Evolutionary conservation across 2,797 vertebrate genomes (phyloP).

Genomic region (Arremon aurantiirostris): DNA sequence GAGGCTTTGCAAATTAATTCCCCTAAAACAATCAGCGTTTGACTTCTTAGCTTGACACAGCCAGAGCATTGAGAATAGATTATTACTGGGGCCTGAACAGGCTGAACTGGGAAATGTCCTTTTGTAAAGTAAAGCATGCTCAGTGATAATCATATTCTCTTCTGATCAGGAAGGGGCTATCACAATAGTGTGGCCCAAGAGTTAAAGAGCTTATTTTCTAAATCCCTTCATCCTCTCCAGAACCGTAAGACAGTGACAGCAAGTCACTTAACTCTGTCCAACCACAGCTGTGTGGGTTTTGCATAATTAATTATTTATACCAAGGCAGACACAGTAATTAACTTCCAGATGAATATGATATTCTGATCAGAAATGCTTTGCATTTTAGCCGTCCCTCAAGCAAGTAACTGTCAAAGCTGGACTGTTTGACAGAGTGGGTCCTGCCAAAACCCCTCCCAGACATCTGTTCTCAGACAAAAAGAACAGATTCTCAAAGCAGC

Average conservation of each 20-base stretch:
- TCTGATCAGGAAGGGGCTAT: constrained; percentile 6
- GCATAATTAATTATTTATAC: constrained; percentile 99
- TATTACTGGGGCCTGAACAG: background rate
- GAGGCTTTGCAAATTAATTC: background rate
- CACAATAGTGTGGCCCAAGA: constrained; percentile 46
- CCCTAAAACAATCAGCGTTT: background rate
- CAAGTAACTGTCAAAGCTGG: constrained; percentile 94
- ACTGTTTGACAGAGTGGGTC: constrained; percentile 89
- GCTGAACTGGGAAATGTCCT: background rate
- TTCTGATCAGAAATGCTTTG: constrained; percentile 96
- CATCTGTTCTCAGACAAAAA: constrained; percentile 88
- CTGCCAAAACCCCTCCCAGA: constrained; percentile 88
- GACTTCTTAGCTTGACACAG: background rate
- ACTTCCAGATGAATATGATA: constrained; percentile 99
- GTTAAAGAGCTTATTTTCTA: constrained; percentile 86
- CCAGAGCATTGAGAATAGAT: background rate
- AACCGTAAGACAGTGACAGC: constrained; percentile 88
- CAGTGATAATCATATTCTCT: background rate
- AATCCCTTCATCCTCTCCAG: constrained; percentile 87
- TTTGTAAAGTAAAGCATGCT: background rate
- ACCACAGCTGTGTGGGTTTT: constrained; percentile 97
- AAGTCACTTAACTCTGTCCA: constrained; percentile 94
- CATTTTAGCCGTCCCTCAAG: constrained; percentile 94
- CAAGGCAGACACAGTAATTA: constrained; percentile 97
- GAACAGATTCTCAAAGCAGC: constrained; percentile 65